Evolutionary conservation across 2,888 invertebrate species (phyloP).

Genomic region (Apotomis turbidana): DNA sequence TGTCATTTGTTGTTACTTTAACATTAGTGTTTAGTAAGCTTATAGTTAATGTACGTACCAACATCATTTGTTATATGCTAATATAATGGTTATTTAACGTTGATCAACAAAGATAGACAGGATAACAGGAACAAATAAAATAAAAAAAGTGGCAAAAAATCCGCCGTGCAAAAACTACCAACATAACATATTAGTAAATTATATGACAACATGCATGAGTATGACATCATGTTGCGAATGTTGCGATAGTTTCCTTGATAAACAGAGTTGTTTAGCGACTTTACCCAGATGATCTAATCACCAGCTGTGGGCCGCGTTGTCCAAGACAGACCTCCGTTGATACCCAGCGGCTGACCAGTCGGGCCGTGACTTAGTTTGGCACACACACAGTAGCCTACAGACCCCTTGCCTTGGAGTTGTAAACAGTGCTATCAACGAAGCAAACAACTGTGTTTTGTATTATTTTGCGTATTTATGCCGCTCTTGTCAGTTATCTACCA

Average conservation of each 20-base stretch:
- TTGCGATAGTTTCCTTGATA: background rate
- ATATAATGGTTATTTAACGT: too few relatives aligned
- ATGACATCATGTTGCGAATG: background rate
- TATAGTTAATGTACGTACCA: too few relatives aligned
- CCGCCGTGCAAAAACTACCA: background rate
- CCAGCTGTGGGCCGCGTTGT: background rate
- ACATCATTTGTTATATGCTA: too few relatives aligned
- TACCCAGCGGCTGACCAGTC: slow-evolving; percentile 1
- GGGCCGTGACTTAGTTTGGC: slow-evolving; percentile 19
- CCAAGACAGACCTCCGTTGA: slow-evolving; percentile 7
- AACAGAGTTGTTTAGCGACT: background rate
- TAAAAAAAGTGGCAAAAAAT: too few relatives aligned
- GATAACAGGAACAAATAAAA: too few relatives aligned
- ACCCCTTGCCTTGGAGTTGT: background rate
- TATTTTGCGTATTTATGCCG: background rate
- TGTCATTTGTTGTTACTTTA: too few relatives aligned
- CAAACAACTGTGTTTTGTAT: background rate
- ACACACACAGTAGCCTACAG: slow-evolving; percentile 17
- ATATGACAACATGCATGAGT: background rate
- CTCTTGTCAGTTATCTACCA: background rate
- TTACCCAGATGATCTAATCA: slow-evolving; percentile 16
- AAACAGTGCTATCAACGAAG: slow-evolving; percentile 10
- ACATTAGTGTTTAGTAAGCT: too few relatives aligned
- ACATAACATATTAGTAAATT: background rate
- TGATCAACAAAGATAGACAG: too few relatives aligned